Percentiles rank a stretch among this genome's conserved stretches.
phyloP scores from a whole-genome alignment of 2,113 vertebrate genomes.

The Spilogale gracilis region DNA sequence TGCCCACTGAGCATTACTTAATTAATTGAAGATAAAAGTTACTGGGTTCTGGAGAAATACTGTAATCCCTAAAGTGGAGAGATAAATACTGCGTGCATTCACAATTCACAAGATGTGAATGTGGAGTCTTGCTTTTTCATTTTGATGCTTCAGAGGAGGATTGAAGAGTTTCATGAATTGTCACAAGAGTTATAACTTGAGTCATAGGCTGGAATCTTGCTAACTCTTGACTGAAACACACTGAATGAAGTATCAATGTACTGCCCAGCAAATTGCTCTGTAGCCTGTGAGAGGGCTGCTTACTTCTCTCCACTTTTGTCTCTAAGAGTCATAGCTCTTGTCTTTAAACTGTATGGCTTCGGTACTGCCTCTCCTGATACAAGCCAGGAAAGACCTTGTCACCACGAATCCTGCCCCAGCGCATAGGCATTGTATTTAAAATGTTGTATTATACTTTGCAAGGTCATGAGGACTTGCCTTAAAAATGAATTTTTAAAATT shows the following conservation, averaged over 20 bases:
- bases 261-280: not conserved
- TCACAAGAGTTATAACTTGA: conserved; percentile 21
- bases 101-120: conserved; percentile 63
- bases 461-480: not conserved
- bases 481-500: conserved; percentile 6
- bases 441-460: not conserved
- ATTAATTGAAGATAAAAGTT: conserved; percentile 79
- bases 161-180: conserved; percentile 22
- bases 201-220: not conserved
- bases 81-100: conserved; percentile 50
- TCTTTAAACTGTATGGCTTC: not conserved
- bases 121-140: not conserved
- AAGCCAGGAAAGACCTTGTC: not conserved
- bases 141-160: not conserved
- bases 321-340: not conserved
- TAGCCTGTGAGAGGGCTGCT: not conserved
- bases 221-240: not conserved
- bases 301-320: not conserved
- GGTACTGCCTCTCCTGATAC: too few relatives aligned
- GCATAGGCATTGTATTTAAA: not conserved
- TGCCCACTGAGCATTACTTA: conserved; percentile 31
- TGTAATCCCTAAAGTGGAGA: conserved; percentile 53
- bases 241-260: not conserved
- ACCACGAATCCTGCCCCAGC: not conserved
- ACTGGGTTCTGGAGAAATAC: conserved; percentile 67